These are phyloP conservation scores for Gymnodraco acuticeps DNA, from an alignment of 2,797 vertebrate genomes.

Conservation along the genomic window DNA sequence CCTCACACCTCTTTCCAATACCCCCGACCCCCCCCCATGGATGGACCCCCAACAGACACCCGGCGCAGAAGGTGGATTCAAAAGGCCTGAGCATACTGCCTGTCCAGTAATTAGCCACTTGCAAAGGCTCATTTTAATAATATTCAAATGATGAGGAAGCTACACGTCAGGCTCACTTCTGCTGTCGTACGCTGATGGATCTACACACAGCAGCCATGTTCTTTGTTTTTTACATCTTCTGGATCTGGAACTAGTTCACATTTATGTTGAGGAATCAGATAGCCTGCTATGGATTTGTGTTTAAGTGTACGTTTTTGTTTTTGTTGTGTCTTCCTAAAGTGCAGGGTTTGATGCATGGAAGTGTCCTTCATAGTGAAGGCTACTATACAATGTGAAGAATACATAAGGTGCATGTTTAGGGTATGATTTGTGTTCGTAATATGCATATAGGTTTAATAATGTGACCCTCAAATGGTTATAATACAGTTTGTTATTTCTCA, in stretches of 20 bases:
- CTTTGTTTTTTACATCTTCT: conserved; percentile 11
- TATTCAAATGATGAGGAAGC: conserved; percentile 74
- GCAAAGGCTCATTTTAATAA: conserved; percentile 74
- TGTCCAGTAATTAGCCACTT: conserved; percentile 76
- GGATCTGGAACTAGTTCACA: conserved; percentile 30
- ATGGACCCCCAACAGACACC: conserved; percentile 66
- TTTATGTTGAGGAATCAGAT: conserved; percentile 1
- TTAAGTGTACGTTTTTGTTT: not conserved
- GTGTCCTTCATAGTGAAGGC: conserved; percentile 1
- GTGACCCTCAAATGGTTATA: not conserved
- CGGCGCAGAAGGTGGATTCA: conserved; percentile 77
- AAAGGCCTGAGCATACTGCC: conserved; percentile 64
- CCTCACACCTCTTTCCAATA: conserved; percentile 47
- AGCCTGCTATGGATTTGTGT: conserved; percentile 24
- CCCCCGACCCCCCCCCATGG: conserved; percentile 38
- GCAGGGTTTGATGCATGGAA: not conserved
- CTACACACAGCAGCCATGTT: conserved; percentile 40
- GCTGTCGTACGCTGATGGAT: conserved; percentile 35
- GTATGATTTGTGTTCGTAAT: conserved; percentile 22
- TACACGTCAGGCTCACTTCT: conserved; percentile 54
- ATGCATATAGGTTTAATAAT: conserved; percentile 13
- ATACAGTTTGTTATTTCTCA: not conserved
- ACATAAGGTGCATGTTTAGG: conserved; percentile 6
- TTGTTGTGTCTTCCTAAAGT: conserved; percentile 12
- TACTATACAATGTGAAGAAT: conserved; percentile 7